phyloP scores from a whole-genome alignment of 2,113 vertebrate genomes.

The Alethe castanea region DNA sequence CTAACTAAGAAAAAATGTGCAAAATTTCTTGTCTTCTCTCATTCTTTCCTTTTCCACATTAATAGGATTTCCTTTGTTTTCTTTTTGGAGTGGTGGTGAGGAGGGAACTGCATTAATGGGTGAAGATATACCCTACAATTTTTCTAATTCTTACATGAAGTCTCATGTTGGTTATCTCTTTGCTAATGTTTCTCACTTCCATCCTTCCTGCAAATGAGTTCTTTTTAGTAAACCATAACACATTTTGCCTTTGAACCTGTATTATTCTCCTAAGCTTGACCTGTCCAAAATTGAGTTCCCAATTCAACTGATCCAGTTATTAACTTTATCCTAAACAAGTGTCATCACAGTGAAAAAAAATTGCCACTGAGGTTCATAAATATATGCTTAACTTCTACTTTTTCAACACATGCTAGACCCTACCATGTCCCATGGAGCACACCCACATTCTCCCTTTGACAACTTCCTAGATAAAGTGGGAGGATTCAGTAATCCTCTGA shows the following conservation, averaged over 20 bases:
- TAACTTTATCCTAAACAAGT: not conserved
- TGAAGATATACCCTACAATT: not conserved
- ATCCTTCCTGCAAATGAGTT: not conserved
- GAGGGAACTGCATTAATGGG: not conserved
- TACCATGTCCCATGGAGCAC: not conserved
- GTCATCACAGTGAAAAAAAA: not conserved
- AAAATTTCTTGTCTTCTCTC: not conserved
- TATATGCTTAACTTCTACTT: not conserved
- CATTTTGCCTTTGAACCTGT: not conserved
- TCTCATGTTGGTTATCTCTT: not conserved
- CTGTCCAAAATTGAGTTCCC: not conserved
- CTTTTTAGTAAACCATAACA: not conserved
- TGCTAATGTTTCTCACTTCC: not conserved
- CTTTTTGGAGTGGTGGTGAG: not conserved
- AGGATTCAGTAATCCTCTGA: not conserved
- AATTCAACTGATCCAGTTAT: not conserved
- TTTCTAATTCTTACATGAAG: not conserved
- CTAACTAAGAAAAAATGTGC: not conserved
- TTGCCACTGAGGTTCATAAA: not conserved
- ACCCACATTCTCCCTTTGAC: not conserved
- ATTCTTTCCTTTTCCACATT: not conserved
- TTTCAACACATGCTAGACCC: not conserved
- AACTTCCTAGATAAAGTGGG: not conserved
- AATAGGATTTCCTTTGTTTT: not conserved
- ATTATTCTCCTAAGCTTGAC: not conserved